Conservation (phyloP, 2,888 invertebrate genomes). For the Galerucella pusilla region DNA sequence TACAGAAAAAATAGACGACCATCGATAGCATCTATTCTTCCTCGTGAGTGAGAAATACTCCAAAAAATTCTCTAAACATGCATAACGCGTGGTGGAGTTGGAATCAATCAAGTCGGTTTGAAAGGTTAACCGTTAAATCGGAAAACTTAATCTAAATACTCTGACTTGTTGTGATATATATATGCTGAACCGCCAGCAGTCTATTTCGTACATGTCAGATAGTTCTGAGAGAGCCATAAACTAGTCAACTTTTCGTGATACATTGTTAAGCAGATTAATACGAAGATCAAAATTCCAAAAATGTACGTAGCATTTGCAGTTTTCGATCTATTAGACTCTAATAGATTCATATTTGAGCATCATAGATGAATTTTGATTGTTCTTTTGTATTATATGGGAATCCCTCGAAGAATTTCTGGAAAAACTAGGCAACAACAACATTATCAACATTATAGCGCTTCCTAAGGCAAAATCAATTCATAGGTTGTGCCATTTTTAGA, state of each 20-base stretch:
- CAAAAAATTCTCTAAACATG: slow-evolving; percentile 51
- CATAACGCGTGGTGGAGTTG: slow-evolving; percentile 55
- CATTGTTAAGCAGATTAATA: slow-evolving; percentile 51
- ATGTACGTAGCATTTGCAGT: background rate
- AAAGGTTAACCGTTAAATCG: slow-evolving; percentile 56
- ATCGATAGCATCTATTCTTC: background rate
- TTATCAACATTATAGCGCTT: too few species aligned
- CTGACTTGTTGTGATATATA: slow-evolving; percentile 59
- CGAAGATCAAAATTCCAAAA: background rate
- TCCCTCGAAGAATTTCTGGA: too few species aligned
- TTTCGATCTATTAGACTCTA: too few species aligned
- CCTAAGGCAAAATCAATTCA: too few species aligned
- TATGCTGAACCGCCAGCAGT: slow-evolving; percentile 56
- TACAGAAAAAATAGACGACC: background rate
- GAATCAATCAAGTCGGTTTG: slow-evolving; percentile 58
- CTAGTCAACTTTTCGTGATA: slow-evolving; percentile 56
- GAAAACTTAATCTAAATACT: slow-evolving; percentile 59
- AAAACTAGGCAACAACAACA: too few species aligned
- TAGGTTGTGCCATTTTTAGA: too few species aligned
- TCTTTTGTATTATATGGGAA: too few species aligned
- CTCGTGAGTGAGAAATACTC: background rate
- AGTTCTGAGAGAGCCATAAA: slow-evolving; percentile 56
- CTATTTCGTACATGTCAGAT: slow-evolving; percentile 60
- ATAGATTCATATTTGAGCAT: too few species aligned
- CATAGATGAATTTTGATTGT: too few species aligned